Evolutionary conservation across 1,140 invertebrate genomes (phyloP).

Genomic region (Ctenoplectra terminalis): DNA sequence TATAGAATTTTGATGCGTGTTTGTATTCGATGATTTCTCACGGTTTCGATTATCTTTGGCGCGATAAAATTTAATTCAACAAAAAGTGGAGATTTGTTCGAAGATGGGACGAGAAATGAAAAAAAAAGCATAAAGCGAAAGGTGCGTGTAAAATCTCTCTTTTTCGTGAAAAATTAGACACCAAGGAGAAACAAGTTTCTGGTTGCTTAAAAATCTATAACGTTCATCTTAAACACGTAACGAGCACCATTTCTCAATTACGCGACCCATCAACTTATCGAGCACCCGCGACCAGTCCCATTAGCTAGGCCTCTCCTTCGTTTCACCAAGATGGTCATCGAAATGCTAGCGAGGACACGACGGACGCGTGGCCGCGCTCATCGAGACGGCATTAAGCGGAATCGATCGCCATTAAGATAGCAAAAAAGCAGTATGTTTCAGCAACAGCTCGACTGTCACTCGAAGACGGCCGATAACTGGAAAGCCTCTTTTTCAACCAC

Average conservation of each 20-base stretch:
- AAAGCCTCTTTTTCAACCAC: not conserved
- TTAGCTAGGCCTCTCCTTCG: not conserved
- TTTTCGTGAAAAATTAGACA: too few relatives aligned
- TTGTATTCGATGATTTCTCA: too few relatives aligned
- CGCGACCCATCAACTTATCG: too few relatives aligned
- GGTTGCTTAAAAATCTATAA: not conserved
- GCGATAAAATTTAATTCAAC: too few relatives aligned
- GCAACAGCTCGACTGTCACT: not conserved
- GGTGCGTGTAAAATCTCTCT: too few relatives aligned
- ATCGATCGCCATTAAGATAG: constrained; percentile 35
- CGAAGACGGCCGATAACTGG: constrained; percentile 1
- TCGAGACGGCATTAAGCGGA: not conserved
- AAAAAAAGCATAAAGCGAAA: too few relatives aligned
- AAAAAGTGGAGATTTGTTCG: too few relatives aligned
- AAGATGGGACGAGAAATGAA: too few relatives aligned
- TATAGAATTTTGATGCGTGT: too few relatives aligned
- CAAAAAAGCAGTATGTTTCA: not conserved
- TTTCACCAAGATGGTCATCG: not conserved
- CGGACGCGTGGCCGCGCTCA: not conserved
- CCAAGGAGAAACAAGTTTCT: too few relatives aligned
- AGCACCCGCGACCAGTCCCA: constrained; percentile 1
- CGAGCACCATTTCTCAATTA: not conserved
- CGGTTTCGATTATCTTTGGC: too few relatives aligned
- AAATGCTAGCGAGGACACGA: not conserved
- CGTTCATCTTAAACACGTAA: too few relatives aligned